Evolutionary conservation across 2,888 invertebrate genomes (phyloP).

Genomic region (Orchesella flavescens): DNA sequence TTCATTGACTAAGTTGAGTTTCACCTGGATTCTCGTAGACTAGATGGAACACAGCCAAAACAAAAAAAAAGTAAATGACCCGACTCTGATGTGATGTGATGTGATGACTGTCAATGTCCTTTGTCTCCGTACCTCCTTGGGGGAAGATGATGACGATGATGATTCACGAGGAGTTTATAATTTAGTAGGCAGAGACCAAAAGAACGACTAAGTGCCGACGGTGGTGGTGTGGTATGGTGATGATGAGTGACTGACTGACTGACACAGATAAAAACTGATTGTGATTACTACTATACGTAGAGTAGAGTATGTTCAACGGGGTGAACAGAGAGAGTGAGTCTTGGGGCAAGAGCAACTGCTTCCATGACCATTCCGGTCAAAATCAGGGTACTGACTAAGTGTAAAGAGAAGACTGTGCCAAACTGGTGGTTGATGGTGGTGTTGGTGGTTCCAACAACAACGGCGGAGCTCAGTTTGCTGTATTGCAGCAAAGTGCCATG

Average conservation of each 20-base stretch:
- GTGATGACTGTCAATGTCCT: constrained; percentile 46
- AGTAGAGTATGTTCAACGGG: constrained; percentile 21
- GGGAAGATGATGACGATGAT: constrained; percentile 13
- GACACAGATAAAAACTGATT: constrained; percentile 20
- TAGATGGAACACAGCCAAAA: constrained; percentile 62
- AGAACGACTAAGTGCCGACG: not conserved
- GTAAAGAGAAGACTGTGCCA: constrained; percentile 47
- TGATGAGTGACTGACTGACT: constrained; percentile 39
- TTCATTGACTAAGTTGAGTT: constrained; percentile 14
- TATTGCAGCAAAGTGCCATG: constrained; percentile 62
- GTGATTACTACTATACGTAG: constrained; percentile 6
- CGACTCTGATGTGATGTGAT: constrained; percentile 12
- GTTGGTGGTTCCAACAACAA: constrained; percentile 59
- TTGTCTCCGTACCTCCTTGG: constrained; percentile 20
- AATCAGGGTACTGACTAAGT: constrained; percentile 64
- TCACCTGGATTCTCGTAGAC: constrained; percentile 54
- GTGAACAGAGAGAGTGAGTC: constrained; percentile 52
- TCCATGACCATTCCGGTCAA: constrained; percentile 65
- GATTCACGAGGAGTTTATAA: not conserved
- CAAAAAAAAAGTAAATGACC: constrained; percentile 54
- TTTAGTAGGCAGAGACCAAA: not conserved
- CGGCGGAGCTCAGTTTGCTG: constrained; percentile 49
- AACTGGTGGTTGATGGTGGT: constrained; percentile 59
- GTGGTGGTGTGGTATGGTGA: not conserved
- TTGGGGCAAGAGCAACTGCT: constrained; percentile 23